Evolutionary conservation across 2,797 vertebrate genomes (phyloP).

Genomic region (Tympanoctomys barrerae): DNA sequence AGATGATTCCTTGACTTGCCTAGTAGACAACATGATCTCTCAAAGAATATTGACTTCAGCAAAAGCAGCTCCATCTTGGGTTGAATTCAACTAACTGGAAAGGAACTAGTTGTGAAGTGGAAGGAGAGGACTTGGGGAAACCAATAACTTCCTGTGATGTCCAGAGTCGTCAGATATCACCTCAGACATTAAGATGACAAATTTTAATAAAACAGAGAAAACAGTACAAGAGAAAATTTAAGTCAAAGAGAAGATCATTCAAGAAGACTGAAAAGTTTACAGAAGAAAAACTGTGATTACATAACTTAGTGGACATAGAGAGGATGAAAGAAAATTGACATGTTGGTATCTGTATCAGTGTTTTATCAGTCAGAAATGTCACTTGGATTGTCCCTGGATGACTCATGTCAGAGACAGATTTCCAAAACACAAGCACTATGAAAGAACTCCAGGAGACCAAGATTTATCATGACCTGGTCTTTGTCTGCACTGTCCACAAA

Average conservation of each 20-base stretch:
- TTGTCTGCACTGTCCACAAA: not conserved
- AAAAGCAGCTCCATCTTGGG: not conserved
- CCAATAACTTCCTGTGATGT: not conserved
- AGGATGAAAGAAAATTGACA: not conserved
- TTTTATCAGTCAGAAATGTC: not conserved
- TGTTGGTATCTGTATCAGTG: not conserved
- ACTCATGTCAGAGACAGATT: not conserved
- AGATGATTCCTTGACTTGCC: not conserved
- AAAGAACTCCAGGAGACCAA: not conserved
- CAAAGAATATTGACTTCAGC: not conserved
- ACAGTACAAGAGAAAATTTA: not conserved
- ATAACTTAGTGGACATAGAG: not conserved
- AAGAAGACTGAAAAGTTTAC: not conserved
- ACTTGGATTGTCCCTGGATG: not conserved
- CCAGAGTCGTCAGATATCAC: not conserved
- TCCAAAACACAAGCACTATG: not conserved
- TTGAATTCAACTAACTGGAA: not conserved
- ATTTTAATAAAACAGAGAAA: conserved; percentile 1
- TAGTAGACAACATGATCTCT: not conserved
- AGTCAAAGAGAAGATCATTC: not conserved
- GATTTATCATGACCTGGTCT: not conserved
- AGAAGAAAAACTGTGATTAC: conserved; percentile 27
- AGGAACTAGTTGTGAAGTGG: not conserved
- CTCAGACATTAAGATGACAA: not conserved
- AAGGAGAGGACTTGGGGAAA: conserved; percentile 36